These are phyloP conservation scores for Propithecus coquereli DNA, from an alignment of 2,113 vertebrate genomes.

Conservation along the genomic window DNA sequence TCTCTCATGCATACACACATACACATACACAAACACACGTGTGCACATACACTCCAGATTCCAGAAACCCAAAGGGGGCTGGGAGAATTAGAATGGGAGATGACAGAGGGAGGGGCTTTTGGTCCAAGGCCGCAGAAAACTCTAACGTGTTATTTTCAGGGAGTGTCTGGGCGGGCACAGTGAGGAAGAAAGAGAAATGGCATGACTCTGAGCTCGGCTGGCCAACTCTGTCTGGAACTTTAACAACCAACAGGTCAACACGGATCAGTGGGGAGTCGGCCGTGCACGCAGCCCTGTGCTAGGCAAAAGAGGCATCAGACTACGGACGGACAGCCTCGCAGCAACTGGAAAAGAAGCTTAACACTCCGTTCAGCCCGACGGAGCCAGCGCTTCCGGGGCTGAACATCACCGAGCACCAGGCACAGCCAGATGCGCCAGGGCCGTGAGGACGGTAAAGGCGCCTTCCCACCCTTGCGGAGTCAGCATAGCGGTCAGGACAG, in stretches of 20 bases:
- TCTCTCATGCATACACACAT: neutral
- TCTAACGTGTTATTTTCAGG: neutral
- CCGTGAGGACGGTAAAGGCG: neutral
- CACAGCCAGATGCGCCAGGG: neutral
- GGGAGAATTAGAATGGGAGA: neutral
- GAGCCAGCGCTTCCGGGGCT: neutral
- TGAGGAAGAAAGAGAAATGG: neutral
- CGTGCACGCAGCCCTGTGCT: accelerated
- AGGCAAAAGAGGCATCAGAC: neutral
- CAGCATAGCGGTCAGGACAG: neutral
- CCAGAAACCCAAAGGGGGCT: neutral
- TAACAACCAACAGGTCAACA: neutral
- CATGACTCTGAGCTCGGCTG: neutral
- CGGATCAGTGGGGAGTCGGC: neutral
- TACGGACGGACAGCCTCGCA: neutral
- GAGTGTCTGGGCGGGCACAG: neutral
- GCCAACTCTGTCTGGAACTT: neutral
- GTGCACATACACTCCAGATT: neutral
- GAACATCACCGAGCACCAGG: neutral
- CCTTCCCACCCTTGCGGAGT: neutral
- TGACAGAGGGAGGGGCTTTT: neutral
- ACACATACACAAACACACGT: accelerated
- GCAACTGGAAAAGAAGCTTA: neutral
- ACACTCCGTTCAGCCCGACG: neutral
- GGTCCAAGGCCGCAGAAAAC: neutral